phyloP scores from a whole-genome alignment of 2,797 vertebrate species.

The Vespertilio murinus region DNA sequence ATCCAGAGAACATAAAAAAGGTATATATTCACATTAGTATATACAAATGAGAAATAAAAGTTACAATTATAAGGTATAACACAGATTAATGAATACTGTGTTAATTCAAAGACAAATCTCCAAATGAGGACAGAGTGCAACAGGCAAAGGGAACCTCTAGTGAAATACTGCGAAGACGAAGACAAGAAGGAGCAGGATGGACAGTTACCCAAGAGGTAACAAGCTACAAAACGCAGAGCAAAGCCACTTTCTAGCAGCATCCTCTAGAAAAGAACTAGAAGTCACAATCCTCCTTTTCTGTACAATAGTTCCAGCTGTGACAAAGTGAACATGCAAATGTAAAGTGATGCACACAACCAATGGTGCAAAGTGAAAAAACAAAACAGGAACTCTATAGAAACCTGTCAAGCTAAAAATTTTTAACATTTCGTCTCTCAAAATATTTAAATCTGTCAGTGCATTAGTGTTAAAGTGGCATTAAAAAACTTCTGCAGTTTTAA shows the following conservation, averaged over 20 bases:
- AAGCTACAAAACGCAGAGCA: conserved; percentile 74
- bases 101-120: conserved; percentile 60
- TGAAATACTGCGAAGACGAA: conserved; percentile 76
- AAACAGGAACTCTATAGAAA: conserved; percentile 82
- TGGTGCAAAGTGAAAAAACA: conserved; percentile 78
- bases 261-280: conserved; percentile 70
- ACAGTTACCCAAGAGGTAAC: not conserved
- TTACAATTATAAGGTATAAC: conserved; percentile 78
- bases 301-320: conserved; percentile 78
- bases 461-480: conserved; percentile 89
- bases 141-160: conserved; percentile 73
- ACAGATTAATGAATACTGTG: conserved; percentile 78
- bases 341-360: conserved; percentile 69
- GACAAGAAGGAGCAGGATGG: conserved; percentile 78
- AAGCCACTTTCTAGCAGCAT: conserved; percentile 75
- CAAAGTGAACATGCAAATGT: conserved; percentile 77
- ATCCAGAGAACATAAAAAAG: conserved; percentile 73
- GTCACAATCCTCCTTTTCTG: conserved; percentile 67
- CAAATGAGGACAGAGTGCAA: conserved; percentile 69
- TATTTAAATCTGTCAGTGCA: conserved; percentile 89
- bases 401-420: conserved; percentile 79
- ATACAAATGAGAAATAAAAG: conserved; percentile 84
- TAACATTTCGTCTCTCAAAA: conserved; percentile 85
- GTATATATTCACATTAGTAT: conserved; percentile 77
- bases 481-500: conserved; percentile 87